Percentiles rank a stretch among this genome's conserved stretches.
phyloP scores from a whole-genome alignment of 2,888 invertebrate genomes.

The Spilosoma lubricipeda region DNA sequence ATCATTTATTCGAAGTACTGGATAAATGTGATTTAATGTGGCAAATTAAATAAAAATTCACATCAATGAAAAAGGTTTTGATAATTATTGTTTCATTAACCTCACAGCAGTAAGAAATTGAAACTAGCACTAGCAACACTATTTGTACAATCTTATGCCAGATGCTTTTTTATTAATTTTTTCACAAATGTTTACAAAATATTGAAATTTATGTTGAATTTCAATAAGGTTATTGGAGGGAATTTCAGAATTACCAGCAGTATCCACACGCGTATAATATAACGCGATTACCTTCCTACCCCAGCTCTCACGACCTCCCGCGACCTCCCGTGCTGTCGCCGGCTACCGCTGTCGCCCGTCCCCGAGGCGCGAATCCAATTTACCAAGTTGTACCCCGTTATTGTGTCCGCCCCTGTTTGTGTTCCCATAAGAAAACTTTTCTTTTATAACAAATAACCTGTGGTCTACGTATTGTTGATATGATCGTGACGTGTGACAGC shows the following conservation, averaged over 20 bases:
- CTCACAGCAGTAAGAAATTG: not conserved
- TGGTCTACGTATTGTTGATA: conserved; percentile 46
- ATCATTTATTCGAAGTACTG: too few species aligned
- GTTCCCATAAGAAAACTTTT: conserved; percentile 66
- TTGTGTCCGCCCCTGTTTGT: conserved; percentile 67
- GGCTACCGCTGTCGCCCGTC: conserved; percentile 60
- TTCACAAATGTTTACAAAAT: not conserved
- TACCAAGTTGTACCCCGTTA: conserved; percentile 77
- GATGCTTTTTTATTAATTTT: not conserved
- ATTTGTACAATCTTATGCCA: not conserved
- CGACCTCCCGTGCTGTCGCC: conserved; percentile 33
- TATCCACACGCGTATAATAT: conserved; percentile 43
- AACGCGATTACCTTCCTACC: conserved; percentile 52
- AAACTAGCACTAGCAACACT: not conserved
- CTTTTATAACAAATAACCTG: conserved; percentile 62
- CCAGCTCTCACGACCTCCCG: conserved; percentile 10
- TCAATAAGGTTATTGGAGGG: conserved; percentile 29
- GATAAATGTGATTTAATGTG: too few species aligned
- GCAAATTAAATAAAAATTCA: too few species aligned
- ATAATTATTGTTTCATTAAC: too few species aligned
- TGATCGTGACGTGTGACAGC: conserved; percentile 13
- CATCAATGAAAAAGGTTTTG: too few species aligned
- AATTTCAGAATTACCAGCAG: conserved; percentile 28
- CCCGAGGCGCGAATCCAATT: conserved; percentile 79
- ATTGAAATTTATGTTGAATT: conserved; percentile 19